Conservation (phyloP, 2,888 invertebrate species). For the Eudemis profundana region DNA sequence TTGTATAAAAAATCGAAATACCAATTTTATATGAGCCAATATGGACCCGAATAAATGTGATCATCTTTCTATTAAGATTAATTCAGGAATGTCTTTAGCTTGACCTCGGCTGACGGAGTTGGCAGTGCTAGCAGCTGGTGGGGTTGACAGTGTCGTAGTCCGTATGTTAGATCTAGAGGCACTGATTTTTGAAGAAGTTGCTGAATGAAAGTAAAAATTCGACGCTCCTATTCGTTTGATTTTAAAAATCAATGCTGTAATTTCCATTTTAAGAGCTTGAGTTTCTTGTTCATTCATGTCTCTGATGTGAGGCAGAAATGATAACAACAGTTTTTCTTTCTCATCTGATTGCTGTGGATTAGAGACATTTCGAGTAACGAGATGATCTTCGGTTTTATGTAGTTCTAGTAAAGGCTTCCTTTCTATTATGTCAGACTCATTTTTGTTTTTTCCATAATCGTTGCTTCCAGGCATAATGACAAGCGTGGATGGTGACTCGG, state of each 20-base stretch:
- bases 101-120: not conserved
- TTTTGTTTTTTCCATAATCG: not conserved
- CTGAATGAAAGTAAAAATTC: not conserved
- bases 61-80: not conserved
- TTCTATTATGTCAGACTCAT: not conserved
- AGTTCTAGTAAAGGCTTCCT: not conserved
- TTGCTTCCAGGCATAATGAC: not conserved
- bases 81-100: not conserved
- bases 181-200: not conserved
- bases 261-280: not conserved
- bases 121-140: not conserved
- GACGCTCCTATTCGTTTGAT: not conserved
- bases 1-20: no score
- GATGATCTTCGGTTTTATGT: not conserved
- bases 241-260: not conserved
- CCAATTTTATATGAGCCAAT: no score
- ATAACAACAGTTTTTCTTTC: not conserved
- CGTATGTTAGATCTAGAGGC: not conserved
- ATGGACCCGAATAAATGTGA: no score
- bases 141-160: not conserved
- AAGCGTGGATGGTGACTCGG: no score
- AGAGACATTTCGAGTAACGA: not conserved
- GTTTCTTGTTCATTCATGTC: not conserved
- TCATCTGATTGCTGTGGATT: not conserved
- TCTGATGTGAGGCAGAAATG: not conserved